A percentile compares a stretch with the other conserved stretches of the same genome.
phyloP scores from a whole-genome alignment of 2,113 vertebrate genomes.

The Choloepus hoffmanni region DNA sequence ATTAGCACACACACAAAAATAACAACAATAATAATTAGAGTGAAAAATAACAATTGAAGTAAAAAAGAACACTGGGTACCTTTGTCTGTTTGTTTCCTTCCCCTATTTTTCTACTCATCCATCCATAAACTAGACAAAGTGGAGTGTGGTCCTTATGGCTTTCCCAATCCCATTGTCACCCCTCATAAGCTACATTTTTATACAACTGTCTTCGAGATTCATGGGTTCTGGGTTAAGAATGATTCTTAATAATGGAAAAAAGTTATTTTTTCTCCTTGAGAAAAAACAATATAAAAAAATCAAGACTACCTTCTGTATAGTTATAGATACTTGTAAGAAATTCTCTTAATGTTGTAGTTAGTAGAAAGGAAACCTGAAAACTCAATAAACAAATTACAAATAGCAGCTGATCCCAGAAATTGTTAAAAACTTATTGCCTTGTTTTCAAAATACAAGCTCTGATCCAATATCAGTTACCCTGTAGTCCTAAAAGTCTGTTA shows the following conservation, averaged over 20 bases:
- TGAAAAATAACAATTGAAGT: too few species aligned
- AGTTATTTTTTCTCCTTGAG: not conserved
- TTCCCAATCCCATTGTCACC: too few species aligned
- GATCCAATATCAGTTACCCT: not conserved
- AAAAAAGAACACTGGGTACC: too few species aligned
- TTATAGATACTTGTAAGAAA: not conserved
- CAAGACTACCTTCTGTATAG: not conserved
- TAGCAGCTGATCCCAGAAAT: not conserved
- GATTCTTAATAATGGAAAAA: conserved; percentile 43
- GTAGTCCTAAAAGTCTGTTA: not conserved
- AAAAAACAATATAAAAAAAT: not conserved
- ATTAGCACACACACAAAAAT: too few species aligned
- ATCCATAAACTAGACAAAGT: too few species aligned
- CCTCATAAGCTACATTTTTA: too few species aligned
- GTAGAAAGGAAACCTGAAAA: not conserved
- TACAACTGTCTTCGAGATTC: too few species aligned
- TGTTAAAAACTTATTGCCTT: not conserved
- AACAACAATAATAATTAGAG: too few species aligned
- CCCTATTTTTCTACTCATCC: too few species aligned
- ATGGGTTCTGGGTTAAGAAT: too few species aligned
- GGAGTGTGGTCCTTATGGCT: too few species aligned
- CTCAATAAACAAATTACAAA: conserved; percentile 22
- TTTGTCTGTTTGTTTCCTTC: too few species aligned
- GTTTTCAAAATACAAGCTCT: conserved; percentile 52
- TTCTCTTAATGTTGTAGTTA: not conserved